Percentiles rank a stretch among this genome's conserved stretches.
These are phyloP conservation scores for Sylvilagus bachmani DNA, from an alignment of 2,113 vertebrate genomes.

Conservation along the genomic window DNA sequence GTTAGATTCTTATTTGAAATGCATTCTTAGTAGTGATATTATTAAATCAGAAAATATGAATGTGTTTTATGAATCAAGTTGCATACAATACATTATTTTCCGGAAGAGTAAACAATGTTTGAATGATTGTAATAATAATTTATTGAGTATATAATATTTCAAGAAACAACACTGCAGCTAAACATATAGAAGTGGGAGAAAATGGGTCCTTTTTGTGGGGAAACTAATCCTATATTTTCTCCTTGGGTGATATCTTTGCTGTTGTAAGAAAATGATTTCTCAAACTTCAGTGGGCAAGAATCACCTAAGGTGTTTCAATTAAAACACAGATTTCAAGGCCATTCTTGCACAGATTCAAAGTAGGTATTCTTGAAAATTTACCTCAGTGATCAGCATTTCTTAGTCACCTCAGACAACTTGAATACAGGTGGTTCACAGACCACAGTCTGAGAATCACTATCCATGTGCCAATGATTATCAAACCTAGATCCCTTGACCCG, in stretches of 20 bases:
- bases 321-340: neutral
- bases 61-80: neutral
- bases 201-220: neutral
- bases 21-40: neutral
- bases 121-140: neutral
- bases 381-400: neutral
- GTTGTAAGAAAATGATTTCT: neutral
- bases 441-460: neutral
- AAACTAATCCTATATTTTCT: neutral
- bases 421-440: neutral
- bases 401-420: neutral
- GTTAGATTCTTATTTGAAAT: neutral
- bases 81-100: neutral
- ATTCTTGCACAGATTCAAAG: neutral
- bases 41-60: neutral
- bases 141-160: neutral
- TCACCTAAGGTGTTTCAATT: neutral
- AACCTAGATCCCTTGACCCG: neutral
- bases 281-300: neutral
- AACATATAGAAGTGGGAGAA: neutral
- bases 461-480: neutral
- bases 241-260: neutral
- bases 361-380: neutral
- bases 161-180: neutral
- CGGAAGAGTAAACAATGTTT: neutral